Base-by-base conservation (phyloP, 1,140 invertebrate species). In the Drosophila leontia region DNA sequence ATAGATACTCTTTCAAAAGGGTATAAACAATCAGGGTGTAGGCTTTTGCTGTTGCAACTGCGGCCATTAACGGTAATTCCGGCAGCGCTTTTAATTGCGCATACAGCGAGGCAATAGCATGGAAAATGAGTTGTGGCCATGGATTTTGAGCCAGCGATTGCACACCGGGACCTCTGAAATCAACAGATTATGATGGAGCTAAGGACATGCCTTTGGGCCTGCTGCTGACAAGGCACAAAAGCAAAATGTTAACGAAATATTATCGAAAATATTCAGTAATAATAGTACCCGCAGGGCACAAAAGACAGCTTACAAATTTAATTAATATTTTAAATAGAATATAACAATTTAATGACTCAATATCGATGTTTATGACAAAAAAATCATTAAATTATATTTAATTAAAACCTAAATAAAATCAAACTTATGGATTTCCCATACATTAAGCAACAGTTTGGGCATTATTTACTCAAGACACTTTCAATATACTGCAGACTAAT, bases 51-150 rank as follows among this genome's bases (percentile, higher is more conserved):
- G 50, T 41, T 71, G 56, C 62, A 78, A 67, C 59, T 78, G 64
- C 80, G 78, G 51, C 83, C 83, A 86, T 86, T 86, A 86, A 87
- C 83, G 84, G 79, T 78, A 88, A 86, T 87, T 82, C 83, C 77
- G 84, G 84, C 80, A 87, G 78, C 76, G 83, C 80, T 88, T 86
- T 86, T 86, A 86, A 86, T 86, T 86, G 83, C 83, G 83, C 83
- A 75, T 70, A 82, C 79, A 78, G 69, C 55, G 75, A 44, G 64
- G 59, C 67, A 71, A 86, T 80, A 74, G 64, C 82, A 75, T 75
- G 74, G 59, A 81, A 78, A 85, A 85, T 87, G 81, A 80, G 70
- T 85, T 84, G 78, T 70, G 51, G 56, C 47, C 57, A 29, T 65
- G 50, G 67, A 63, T 63, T 75, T 67, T 56, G 58, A 62, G 34